These are phyloP conservation scores for Tamias sibiricus DNA, from an alignment of 2,113 vertebrate genomes.

Conservation along the genomic window DNA sequence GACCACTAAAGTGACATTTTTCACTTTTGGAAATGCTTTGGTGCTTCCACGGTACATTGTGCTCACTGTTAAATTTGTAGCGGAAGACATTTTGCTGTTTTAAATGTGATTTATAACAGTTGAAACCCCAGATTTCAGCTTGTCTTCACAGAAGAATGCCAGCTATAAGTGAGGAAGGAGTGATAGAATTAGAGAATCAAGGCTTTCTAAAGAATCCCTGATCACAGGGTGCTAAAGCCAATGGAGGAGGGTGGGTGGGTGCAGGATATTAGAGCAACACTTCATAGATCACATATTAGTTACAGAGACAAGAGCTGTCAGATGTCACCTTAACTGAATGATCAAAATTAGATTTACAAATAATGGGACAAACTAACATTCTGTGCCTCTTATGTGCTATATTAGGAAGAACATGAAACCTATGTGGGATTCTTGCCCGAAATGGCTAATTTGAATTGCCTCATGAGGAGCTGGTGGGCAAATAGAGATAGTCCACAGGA, in stretches of 20 bases:
- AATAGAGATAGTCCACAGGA: background rate
- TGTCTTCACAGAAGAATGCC: background rate
- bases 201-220: background rate
- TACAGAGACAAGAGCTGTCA: background rate
- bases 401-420: background rate
- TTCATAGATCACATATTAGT: background rate
- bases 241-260: background rate
- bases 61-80: background rate
- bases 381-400: background rate
- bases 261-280: background rate
- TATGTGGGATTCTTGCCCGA: background rate
- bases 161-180: background rate
- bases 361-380: background rate
- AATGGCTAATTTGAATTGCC: background rate
- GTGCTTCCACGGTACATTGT: rapidly evolving
- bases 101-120: background rate
- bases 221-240: background rate
- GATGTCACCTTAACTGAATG: background rate
- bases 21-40: background rate
- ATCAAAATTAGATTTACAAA: background rate
- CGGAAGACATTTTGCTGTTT: background rate
- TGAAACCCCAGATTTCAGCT: background rate
- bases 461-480: background rate
- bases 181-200: background rate
- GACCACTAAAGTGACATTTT: background rate